These are phyloP conservation scores for Rhynchophorus ferrugineus DNA, from an alignment of 1,140 invertebrate species.

Conservation along the genomic window DNA sequence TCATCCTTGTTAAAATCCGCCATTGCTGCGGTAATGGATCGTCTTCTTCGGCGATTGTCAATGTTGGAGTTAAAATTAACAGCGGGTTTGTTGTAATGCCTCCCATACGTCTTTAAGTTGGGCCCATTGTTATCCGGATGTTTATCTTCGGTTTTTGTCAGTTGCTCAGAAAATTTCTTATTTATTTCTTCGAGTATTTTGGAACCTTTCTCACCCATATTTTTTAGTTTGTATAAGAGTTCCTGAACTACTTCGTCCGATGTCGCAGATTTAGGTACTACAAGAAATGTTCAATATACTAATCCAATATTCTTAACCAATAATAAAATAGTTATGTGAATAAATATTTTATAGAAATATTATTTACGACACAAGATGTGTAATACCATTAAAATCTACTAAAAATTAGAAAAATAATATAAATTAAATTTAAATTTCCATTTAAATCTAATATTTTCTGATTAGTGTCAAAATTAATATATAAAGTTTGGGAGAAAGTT, in stretches of 20 bases:
- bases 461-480: too few relatives aligned
- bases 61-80: conserved; percentile 33
- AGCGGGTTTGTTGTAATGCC: conserved; percentile 34
- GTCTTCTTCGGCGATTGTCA: conserved; percentile 29
- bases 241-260: conserved; percentile 54
- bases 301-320: too few relatives aligned
- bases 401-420: too few relatives aligned
- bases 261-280: conserved; percentile 19
- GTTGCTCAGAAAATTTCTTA: conserved; percentile 33
- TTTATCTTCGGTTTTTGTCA: background rate
- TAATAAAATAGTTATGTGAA: too few relatives aligned
- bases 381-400: too few relatives aligned
- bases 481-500: too few relatives aligned
- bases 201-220: conserved; percentile 47
- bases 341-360: background rate
- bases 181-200: conserved; percentile 46
- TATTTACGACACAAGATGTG: too few relatives aligned
- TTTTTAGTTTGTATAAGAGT: conserved; percentile 48
- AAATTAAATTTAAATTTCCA: too few relatives aligned
- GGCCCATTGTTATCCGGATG: background rate
- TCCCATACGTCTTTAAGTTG: conserved; percentile 24
- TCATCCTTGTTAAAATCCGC: conserved; percentile 49
- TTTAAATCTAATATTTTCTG: too few relatives aligned
- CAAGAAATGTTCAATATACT: too few relatives aligned
- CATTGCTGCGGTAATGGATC: conserved; percentile 39